Conservation (phyloP, 1,140 invertebrate species). For the Geopemphigus sp. region DNA sequence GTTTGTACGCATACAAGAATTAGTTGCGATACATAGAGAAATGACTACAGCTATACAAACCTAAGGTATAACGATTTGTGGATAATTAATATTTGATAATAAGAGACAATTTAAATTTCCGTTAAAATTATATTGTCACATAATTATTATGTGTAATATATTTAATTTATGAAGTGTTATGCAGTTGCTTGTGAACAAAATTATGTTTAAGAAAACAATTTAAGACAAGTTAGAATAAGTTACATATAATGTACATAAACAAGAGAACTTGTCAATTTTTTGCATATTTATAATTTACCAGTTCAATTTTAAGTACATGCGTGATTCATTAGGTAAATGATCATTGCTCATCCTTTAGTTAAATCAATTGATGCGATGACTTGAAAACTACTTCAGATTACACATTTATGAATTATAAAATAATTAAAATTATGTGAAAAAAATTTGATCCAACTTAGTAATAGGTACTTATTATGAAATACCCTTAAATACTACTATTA, state of each 20-base stretch:
- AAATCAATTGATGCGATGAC: no score
- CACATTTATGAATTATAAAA: no score
- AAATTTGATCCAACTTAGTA: no score
- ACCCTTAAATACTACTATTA: not conserved
- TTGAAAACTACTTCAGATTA: no score
- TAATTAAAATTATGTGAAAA: no score
- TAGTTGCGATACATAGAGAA: slow-evolving; percentile 80
- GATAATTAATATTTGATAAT: not conserved
- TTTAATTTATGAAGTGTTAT: not conserved
- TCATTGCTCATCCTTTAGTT: no score
- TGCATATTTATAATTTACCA: not conserved
- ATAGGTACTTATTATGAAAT: not conserved
- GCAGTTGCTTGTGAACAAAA: not conserved
- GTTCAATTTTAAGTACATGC: not conserved
- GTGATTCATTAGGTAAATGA: not conserved
- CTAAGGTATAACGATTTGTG: slow-evolving; percentile 53
- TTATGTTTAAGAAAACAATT: not conserved
- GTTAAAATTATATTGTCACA: not conserved
- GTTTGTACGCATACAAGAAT: slow-evolving; percentile 78
- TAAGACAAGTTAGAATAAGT: not conserved
- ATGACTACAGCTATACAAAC: slow-evolving; percentile 75
- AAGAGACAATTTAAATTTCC: not conserved
- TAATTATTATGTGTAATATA: not conserved
- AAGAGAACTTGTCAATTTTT: not conserved
- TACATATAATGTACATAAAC: slow-evolving; percentile 11